Conservation (phyloP, 1,140 invertebrate species). For the Drosophila athabasca region DNA sequence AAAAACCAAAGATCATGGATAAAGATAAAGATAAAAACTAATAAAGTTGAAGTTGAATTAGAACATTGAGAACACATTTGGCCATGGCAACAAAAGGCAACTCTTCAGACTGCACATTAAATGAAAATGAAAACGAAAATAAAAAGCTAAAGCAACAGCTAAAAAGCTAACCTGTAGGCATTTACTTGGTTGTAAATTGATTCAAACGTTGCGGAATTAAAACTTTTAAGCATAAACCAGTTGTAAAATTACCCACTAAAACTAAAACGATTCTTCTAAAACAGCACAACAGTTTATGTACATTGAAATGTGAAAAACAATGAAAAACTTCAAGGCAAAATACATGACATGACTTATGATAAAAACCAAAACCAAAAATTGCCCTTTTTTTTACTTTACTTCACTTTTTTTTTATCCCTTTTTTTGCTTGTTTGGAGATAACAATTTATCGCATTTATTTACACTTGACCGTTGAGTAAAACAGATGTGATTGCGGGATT, state of each 20-base stretch:
- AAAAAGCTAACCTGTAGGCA: constrained; percentile 58
- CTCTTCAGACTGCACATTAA: constrained; percentile 70
- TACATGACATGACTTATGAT: constrained; percentile 72
- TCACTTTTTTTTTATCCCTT: too few relatives aligned
- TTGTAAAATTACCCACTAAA: constrained; percentile 68
- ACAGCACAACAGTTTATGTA: constrained; percentile 66
- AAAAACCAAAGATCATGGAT: constrained; percentile 19
- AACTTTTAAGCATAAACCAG: constrained; percentile 34
- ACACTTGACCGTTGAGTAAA: constrained; percentile 55
- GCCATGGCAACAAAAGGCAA: constrained; percentile 34
- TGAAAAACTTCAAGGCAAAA: constrained; percentile 44
- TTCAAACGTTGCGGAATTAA: constrained; percentile 30
- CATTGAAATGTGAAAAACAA: constrained; percentile 51
- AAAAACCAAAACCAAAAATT: constrained; percentile 33
- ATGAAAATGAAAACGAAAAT: constrained; percentile 16
- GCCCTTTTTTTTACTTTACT: not conserved
- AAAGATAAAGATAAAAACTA: constrained; percentile 51
- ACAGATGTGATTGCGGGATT: constrained; percentile 1
- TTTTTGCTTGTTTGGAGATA: constrained; percentile 39
- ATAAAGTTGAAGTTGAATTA: constrained; percentile 56
- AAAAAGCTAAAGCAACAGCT: not conserved
- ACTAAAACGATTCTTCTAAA: constrained; percentile 42
- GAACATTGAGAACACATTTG: constrained; percentile 51
- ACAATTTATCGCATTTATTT: constrained; percentile 72
- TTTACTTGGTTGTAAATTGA: constrained; percentile 69